A percentile compares a stretch with the other conserved stretches of the same genome.
phyloP scores from a whole-genome alignment of 2,888 invertebrate species.

The Tiliacea citrago region DNA sequence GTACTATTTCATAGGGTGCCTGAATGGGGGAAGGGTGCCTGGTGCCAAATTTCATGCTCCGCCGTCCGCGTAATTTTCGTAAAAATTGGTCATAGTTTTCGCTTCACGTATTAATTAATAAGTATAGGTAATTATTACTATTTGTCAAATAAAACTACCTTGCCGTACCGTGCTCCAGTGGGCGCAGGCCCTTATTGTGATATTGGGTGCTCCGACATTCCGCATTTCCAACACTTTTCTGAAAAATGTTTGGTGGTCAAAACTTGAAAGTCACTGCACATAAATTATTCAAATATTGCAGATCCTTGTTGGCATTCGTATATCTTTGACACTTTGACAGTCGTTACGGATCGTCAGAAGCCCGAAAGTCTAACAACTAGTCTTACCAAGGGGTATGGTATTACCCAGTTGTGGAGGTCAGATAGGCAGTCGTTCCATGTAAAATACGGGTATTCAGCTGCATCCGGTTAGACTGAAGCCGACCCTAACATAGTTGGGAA shows the following conservation, averaged over 20 bases:
- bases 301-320: conserved; percentile 42
- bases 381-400: background rate
- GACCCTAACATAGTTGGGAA: background rate
- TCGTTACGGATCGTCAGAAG: background rate
- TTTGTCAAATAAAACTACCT: too few species aligned
- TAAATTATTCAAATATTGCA: conserved; percentile 54
- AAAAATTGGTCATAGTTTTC: too few species aligned
- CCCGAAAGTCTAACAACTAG: background rate
- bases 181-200: too few species aligned
- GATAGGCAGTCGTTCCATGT: background rate
- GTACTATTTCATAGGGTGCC: too few species aligned
- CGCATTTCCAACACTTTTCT: background rate
- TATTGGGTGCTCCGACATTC: background rate
- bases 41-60: too few species aligned
- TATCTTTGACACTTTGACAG: background rate
- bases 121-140: too few species aligned
- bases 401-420: background rate
- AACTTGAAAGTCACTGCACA: conserved; percentile 22
- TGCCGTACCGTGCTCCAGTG: too few species aligned
- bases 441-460: background rate
- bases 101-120: too few species aligned
- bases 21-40: too few species aligned
- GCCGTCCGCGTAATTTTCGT: too few species aligned
- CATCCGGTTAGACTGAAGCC: background rate
- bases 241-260: background rate